Evolutionary conservation across 2,888 invertebrate species (phyloP).

Genomic region (Stenodera caucasica): DNA sequence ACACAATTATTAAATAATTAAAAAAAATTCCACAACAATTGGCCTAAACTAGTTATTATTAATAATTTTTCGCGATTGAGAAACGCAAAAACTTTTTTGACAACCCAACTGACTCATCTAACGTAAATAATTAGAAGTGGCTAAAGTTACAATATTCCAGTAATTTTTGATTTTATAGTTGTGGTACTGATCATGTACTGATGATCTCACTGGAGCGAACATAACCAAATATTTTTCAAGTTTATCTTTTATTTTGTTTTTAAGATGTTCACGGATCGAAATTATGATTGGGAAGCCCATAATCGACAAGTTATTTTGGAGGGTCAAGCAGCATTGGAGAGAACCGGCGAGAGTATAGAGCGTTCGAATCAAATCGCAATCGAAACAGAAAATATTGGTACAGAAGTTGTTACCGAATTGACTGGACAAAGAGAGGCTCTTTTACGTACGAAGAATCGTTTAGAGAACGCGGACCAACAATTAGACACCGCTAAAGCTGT

Average conservation of each 20-base stretch:
- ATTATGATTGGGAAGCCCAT: slow-evolving; percentile 58
- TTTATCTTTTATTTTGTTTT: neutral
- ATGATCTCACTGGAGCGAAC: neutral
- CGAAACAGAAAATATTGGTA: slow-evolving; percentile 80
- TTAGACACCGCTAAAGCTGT: slow-evolving; percentile 66
- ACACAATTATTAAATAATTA: slow-evolving; percentile 10
- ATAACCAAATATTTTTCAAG: neutral
- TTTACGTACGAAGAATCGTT: slow-evolving; percentile 64
- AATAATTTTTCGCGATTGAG: neutral
- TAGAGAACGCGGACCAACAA: slow-evolving; percentile 72
- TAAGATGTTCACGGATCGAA: slow-evolving; percentile 16
- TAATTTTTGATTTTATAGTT: neutral
- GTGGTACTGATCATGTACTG: neutral
- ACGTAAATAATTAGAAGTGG: slow-evolving; percentile 21
- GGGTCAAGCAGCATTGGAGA: slow-evolving; percentile 60
- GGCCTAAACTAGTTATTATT: neutral
- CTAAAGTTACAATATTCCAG: slow-evolving; percentile 13
- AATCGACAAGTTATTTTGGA: slow-evolving; percentile 63
- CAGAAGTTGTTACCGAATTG: slow-evolving; percentile 74
- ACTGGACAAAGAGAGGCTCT: slow-evolving; percentile 76
- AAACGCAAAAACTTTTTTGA: slow-evolving; percentile 15
- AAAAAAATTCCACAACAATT: neutral
- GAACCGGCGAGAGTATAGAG: slow-evolving; percentile 66
- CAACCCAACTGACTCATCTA: slow-evolving; percentile 16
- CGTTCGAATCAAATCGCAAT: slow-evolving; percentile 74